Conservation (phyloP, 2,797 vertebrate genomes). For the Melanotaenia nigrans region DNA sequence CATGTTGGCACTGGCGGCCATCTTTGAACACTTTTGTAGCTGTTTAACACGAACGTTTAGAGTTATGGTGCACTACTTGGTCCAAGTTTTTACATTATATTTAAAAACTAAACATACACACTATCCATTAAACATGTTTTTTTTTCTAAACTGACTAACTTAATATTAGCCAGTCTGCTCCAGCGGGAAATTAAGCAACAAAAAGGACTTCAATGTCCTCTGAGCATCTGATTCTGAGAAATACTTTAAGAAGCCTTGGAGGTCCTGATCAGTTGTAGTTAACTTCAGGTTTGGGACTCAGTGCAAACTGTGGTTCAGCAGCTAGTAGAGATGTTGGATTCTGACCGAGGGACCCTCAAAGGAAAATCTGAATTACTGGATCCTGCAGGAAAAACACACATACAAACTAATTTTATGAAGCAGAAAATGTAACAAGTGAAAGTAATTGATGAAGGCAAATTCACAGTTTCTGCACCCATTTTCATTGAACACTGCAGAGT, state of each 20-base stretch:
- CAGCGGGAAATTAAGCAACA: background rate
- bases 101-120: background rate
- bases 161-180: background rate
- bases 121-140: background rate
- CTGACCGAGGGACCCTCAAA: background rate
- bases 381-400: constrained; percentile 45
- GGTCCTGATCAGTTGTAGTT: background rate
- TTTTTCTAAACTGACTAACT: background rate
- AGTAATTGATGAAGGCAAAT: background rate
- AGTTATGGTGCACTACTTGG: background rate
- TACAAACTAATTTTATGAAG: background rate
- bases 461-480: background rate
- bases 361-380: background rate
- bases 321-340: background rate
- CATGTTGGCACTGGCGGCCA: constrained; percentile 68
- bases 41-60: background rate
- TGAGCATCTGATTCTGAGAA: background rate
- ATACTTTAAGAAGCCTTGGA: background rate
- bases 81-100: background rate
- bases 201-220: background rate
- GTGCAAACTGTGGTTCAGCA: background rate
- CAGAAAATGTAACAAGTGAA: background rate
- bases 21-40: constrained; percentile 24
- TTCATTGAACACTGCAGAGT: background rate
- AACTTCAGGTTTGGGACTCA: background rate